A percentile compares a stretch with the other conserved stretches of the same genome.
These are phyloP conservation scores for Oryzias javanicus DNA, from an alignment of 2,113 vertebrate genomes.

Conservation along the genomic window DNA sequence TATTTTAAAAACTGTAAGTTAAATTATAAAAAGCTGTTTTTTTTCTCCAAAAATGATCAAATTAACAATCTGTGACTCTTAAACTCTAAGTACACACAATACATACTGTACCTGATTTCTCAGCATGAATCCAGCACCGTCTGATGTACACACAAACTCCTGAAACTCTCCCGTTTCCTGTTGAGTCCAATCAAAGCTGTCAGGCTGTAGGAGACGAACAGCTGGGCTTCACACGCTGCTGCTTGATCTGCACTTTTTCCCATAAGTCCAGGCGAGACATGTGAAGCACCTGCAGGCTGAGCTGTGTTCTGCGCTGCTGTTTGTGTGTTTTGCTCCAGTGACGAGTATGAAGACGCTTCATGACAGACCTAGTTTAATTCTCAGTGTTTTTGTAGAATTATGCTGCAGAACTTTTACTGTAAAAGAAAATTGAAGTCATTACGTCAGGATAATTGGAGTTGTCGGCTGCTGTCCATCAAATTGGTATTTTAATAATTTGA, in stretches of 20 bases:
- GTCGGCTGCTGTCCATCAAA: too few species aligned
- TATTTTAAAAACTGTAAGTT: too few species aligned
- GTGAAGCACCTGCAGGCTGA: conserved; percentile 6
- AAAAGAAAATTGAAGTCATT: neutral
- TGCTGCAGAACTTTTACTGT: neutral
- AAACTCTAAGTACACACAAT: too few species aligned
- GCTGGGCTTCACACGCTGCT: conserved; percentile 30
- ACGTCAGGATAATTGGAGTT: too few species aligned
- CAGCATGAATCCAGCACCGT: neutral
- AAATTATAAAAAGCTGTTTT: too few species aligned
- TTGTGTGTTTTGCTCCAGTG: conserved; percentile 16
- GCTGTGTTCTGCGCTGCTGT: conserved; percentile 17
- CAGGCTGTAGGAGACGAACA: conserved; percentile 26
- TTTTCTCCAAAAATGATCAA: too few species aligned
- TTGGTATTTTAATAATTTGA: too few species aligned
- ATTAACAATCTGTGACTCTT: neutral
- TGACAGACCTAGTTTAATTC: neutral
- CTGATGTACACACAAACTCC: neutral
- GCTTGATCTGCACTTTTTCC: conserved; percentile 8
- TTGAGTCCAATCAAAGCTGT: conserved; percentile 23
- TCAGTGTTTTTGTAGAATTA: too few species aligned
- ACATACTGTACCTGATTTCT: neutral
- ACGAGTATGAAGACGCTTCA: neutral
- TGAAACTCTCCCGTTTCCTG: conserved; percentile 15
- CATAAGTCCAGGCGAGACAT: conserved; percentile 42